Conservation (phyloP, 1,140 invertebrate species). For the Goniozus legneri region DNA sequence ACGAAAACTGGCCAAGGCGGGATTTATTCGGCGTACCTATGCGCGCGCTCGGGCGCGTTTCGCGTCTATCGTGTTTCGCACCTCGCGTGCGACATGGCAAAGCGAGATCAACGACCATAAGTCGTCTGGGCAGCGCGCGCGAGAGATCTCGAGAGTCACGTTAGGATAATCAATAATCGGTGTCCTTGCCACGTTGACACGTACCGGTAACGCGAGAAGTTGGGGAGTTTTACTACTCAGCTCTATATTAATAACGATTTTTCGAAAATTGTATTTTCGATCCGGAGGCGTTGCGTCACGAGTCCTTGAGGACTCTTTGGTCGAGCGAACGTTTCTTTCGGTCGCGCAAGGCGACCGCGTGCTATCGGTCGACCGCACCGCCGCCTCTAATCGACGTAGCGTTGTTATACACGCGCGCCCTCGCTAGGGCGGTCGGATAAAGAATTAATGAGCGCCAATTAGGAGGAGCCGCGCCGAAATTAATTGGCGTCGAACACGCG, state of each 20-base stretch:
- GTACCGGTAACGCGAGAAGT: constrained; percentile 1
- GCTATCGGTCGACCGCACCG: constrained; percentile 36
- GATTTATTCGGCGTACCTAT: constrained; percentile 12
- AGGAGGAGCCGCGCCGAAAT: constrained; percentile 28
- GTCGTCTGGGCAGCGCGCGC: constrained; percentile 7
- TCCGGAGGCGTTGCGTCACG: too few relatives aligned
- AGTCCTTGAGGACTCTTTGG: constrained; percentile 4
- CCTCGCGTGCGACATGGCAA: constrained; percentile 13
- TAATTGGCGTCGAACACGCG: constrained; percentile 33
- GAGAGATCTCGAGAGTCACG: constrained; percentile 21
- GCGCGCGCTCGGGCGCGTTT: constrained; percentile 11
- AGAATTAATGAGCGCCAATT: constrained; percentile 44
- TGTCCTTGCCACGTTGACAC: constrained; percentile 18
- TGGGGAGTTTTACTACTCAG: too few relatives aligned
- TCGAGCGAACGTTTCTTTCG: constrained; percentile 13
- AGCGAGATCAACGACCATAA: constrained; percentile 19
- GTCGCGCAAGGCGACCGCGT: constrained; percentile 24
- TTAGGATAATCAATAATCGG: constrained; percentile 20
- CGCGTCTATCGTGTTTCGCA: constrained; percentile 16
- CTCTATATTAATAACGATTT: too few relatives aligned
- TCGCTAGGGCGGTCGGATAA: constrained; percentile 21
- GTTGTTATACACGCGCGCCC: too few relatives aligned
- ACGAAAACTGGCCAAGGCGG: too few relatives aligned
- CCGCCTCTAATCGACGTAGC: constrained; percentile 34
- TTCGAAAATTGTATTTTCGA: too few relatives aligned